These are phyloP conservation scores for Lepisosteus oculatus DNA, from an alignment of 2,113 vertebrate species.

Conservation along the genomic window DNA sequence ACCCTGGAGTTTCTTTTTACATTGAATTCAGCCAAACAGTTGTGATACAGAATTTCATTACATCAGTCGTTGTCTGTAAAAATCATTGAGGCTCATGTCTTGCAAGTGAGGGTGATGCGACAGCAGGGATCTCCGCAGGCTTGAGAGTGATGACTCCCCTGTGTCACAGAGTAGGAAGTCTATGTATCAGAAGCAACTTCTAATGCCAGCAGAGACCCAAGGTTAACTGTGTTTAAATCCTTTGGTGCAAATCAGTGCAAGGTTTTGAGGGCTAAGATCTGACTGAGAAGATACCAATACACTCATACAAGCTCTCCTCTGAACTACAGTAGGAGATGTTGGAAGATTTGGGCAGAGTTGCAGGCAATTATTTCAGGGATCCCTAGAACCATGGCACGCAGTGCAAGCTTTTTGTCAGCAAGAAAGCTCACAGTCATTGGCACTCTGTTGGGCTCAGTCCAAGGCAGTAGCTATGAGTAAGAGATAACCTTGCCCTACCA, in stretches of 20 bases:
- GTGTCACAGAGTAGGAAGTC: neutral
- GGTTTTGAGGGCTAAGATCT: conserved; percentile 19
- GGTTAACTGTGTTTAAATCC: conserved; percentile 36
- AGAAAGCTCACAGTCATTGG: conserved; percentile 25
- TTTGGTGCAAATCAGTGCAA: conserved; percentile 1
- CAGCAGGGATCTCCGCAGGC: too few relatives aligned
- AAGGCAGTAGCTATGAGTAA: conserved; percentile 57
- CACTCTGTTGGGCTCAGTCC: conserved; percentile 42
- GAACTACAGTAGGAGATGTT: neutral
- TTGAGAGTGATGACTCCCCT: too few relatives aligned
- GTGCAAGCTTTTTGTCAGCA: conserved; percentile 1
- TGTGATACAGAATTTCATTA: too few relatives aligned
- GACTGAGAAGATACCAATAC: conserved; percentile 10
- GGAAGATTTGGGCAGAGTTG: conserved; percentile 27
- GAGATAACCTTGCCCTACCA: conserved; percentile 72
- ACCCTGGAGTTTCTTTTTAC: too few relatives aligned
- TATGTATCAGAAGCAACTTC: neutral
- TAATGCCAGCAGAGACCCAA: conserved; percentile 19
- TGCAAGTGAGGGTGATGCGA: too few relatives aligned
- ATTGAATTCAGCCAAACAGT: too few relatives aligned
- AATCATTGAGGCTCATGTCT: too few relatives aligned
- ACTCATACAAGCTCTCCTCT: conserved; percentile 20
- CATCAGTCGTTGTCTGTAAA: too few relatives aligned
- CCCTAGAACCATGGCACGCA: neutral
- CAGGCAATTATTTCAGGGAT: conserved; percentile 26